Percentiles rank a stretch among this genome's conserved stretches.
phyloP scores from a whole-genome alignment of 2,797 vertebrate species.

The Galagoides demidoff region DNA sequence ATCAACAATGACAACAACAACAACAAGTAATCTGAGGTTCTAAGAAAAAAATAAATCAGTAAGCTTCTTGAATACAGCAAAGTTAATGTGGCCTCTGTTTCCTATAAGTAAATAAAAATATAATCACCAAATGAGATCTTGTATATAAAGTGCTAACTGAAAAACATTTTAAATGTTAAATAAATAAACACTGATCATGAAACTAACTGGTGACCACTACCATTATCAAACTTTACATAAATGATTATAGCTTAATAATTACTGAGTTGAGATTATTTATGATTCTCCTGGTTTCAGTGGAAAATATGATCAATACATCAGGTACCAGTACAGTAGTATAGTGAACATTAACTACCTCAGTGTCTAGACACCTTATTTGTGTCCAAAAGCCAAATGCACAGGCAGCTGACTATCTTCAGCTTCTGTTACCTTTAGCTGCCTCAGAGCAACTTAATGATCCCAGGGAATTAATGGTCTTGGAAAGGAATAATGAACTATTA shows the following conservation, averaged over 20 bases:
- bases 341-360: neutral
- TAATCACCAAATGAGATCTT: slow-evolving; percentile 29
- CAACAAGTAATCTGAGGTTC: neutral
- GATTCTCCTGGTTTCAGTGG: neutral
- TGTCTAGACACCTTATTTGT: neutral
- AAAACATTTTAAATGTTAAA: slow-evolving; percentile 15
- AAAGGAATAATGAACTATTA: neutral
- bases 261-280: neutral
- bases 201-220: neutral
- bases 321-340: neutral
- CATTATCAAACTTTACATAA: neutral
- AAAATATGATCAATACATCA: slow-evolving; percentile 3
- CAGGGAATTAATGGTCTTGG: neutral
- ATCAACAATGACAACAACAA: neutral
- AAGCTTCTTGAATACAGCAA: neutral
- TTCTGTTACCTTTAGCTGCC: neutral
- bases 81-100: neutral
- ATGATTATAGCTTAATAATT: neutral
- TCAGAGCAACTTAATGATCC: neutral
- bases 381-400: slow-evolving; percentile 15
- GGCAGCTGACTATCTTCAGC: neutral
- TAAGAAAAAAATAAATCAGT: neutral
- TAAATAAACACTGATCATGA: slow-evolving; percentile 11
- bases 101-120: slow-evolving; percentile 10
- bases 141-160: neutral